Evolutionary conservation across 2,113 vertebrate genomes (phyloP).

Genomic region (Tragelaphus buxtoni): DNA sequence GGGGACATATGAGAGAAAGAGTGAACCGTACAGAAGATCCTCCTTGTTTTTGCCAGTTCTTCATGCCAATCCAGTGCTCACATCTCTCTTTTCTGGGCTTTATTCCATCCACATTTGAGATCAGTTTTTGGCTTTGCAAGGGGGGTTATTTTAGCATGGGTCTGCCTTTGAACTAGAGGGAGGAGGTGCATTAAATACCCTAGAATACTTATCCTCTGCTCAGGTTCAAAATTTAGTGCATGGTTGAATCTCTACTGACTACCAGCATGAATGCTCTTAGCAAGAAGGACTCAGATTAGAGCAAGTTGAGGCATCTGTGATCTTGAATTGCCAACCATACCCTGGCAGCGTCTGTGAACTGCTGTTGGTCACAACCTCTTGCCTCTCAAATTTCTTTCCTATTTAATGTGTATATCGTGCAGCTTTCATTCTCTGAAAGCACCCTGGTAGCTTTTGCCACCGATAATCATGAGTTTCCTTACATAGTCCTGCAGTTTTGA

Average conservation of each 20-base stretch:
- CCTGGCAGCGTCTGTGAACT: not conserved
- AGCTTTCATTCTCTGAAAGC: slow-evolving; percentile 15
- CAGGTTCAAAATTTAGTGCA: slow-evolving; percentile 19
- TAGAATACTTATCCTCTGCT: not conserved
- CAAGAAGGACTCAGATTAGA: not conserved
- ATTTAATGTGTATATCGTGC: not conserved
- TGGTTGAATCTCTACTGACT: slow-evolving; percentile 14
- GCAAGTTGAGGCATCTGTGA: not conserved
- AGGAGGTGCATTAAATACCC: not conserved
- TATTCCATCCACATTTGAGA: not conserved
- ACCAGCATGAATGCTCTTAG: not conserved
- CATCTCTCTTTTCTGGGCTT: slow-evolving; percentile 14
- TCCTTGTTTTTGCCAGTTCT: not conserved
- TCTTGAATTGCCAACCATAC: not conserved
- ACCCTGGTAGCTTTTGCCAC: not conserved
- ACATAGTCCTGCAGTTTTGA: slow-evolving; percentile 13
- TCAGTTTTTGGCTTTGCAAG: not conserved
- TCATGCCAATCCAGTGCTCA: not conserved
- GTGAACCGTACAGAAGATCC: not conserved
- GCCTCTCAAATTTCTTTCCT: slow-evolving; percentile 16
- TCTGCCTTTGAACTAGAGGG: slow-evolving; percentile 6
- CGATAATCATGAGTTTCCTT: slow-evolving; percentile 22
- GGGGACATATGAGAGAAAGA: not conserved
- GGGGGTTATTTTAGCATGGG: not conserved
- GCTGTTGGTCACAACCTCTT: not conserved